phyloP scores from a whole-genome alignment of 1,140 invertebrate species.

The Drosophila biarmipes region DNA sequence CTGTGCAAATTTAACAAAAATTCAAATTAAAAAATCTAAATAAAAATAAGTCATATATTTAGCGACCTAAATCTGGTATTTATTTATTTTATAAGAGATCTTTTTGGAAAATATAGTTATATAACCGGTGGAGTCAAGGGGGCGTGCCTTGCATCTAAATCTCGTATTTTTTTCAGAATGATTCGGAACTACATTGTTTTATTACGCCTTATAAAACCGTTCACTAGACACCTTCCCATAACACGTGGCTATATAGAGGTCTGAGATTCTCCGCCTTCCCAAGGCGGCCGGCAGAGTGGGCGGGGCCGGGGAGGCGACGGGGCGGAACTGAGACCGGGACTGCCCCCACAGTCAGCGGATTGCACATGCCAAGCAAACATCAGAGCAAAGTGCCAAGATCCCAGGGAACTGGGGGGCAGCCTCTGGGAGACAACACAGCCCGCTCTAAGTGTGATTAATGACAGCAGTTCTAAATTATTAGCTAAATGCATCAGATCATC shows the following conservation, averaged over 20 bases:
- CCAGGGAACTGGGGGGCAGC: background rate
- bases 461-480: slow-evolving; percentile 13
- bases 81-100: too few relatives aligned
- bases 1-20: too few relatives aligned
- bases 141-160: too few relatives aligned
- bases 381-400: background rate
- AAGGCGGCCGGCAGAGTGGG: background rate
- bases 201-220: background rate
- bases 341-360: slow-evolving; percentile 11
- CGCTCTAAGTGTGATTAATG: slow-evolving; percentile 44
- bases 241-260: background rate
- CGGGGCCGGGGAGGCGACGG: background rate
- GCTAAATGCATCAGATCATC: slow-evolving; percentile 28
- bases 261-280: background rate
- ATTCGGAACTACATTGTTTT: background rate
- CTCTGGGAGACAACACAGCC: slow-evolving; percentile 12
- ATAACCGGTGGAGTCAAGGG: too few relatives aligned
- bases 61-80: too few relatives aligned
- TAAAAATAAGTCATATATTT: too few relatives aligned
- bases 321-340: background rate
- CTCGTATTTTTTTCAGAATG: background rate
- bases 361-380: slow-evolving; percentile 15
- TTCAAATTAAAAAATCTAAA: too few relatives aligned
- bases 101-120: too few relatives aligned
- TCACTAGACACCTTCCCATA: background rate